These are phyloP conservation scores for Mirounga angustirostris DNA, from an alignment of 2,113 vertebrate species.

Conservation along the genomic window DNA sequence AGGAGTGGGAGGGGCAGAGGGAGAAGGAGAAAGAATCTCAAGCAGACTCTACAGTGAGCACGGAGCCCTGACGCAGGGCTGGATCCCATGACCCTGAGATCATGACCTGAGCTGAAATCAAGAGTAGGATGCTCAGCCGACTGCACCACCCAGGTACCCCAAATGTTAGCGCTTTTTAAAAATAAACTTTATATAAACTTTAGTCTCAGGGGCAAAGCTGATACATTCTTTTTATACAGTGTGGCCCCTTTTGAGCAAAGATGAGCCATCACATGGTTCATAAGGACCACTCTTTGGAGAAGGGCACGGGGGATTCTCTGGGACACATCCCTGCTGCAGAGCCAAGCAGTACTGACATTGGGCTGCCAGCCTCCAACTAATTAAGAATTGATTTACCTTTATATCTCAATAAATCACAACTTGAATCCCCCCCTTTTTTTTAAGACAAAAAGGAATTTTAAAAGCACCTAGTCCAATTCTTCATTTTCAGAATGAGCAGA, in stretches of 20 bases:
- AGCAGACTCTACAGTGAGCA: neutral
- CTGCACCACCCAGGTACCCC: neutral
- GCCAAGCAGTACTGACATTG: neutral
- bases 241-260: neutral
- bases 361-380: neutral
- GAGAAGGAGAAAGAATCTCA: neutral
- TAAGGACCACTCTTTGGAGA: neutral
- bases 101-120: neutral
- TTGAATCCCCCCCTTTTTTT: neutral
- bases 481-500: neutral
- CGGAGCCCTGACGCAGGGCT: neutral
- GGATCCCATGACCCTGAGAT: neutral
- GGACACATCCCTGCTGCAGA: too few relatives aligned
- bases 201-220: neutral
- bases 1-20: neutral
- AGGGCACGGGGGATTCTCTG: neutral
- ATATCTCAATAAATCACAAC: neutral
- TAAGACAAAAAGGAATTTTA: neutral
- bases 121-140: neutral
- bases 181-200: conserved; percentile 54
- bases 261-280: neutral
- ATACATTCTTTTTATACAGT: neutral
- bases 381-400: neutral
- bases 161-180: conserved; percentile 43
- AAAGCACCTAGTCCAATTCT: neutral